Base-by-base conservation (phyloP, 2,797 vertebrate genomes). In the Ataeniobius toweri region DNA sequence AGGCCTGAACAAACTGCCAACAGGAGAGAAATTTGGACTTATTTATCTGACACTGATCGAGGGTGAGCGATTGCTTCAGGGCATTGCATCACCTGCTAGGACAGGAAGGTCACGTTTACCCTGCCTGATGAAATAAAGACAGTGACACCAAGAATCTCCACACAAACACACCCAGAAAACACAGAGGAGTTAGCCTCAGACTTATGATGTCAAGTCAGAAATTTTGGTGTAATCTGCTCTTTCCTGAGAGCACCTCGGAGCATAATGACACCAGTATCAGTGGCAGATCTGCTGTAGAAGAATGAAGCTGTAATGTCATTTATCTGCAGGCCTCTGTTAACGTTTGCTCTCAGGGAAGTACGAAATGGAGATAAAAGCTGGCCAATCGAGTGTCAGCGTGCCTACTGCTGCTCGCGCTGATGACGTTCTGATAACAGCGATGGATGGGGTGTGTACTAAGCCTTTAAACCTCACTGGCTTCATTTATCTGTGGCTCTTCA, bases 281-380 rank as follows among this genome's bases (percentile, higher is more conserved):
- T 80, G 88, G 74, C 83, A 91, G 89, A 94, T 91, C 90, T 91
- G 65, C 71, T 74, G 81, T 88, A 91, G 90, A 93, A 85, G 81
- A 89, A 93, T 93, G 89, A 89, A 91, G 86, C 89, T 76, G 90
- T 94, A 92, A 95, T 93, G 93, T 92, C 86, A 94, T 96, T 95
- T 94, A 95, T 95, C 93, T 94, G 44, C 78, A 89, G 80, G 86
- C 84, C 85, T 90, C 88, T 89, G 90, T 93, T 95, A 93, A 94
- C 93, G 92, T 92, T 92, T 88, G 89, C 89, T 93, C 83, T 86
- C 68, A 85, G 89, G 89, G 83, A 93, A 87, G 89, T 80, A 90
- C 20, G 18, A 88, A 94, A 93, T 92, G 89, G 93, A 94, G 93
- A 95, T 95, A 95, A 94, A 94, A 94, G 90, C 94, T 84, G 89